Conservation (phyloP, 2,888 invertebrate genomes). For the Lepidocyrtoides sp. region DNA sequence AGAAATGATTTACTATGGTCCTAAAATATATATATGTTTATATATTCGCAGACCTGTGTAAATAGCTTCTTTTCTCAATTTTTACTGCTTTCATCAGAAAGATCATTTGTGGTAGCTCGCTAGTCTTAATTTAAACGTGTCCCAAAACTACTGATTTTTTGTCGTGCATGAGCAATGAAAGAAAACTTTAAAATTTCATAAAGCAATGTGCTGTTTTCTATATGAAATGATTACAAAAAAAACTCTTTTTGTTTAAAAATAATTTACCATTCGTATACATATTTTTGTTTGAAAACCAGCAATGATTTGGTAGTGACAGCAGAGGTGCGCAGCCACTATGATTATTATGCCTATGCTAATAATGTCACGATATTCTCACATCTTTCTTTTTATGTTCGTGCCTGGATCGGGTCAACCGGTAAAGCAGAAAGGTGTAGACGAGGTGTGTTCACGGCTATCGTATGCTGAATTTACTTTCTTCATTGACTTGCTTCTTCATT, state of each 20-base stretch:
- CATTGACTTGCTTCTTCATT: conserved; percentile 17
- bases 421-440: conserved; percentile 64
- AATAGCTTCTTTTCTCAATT: background rate
- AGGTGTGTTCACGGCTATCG: conserved; percentile 76
- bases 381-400: conserved; percentile 81
- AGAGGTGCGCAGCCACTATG: background rate
- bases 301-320: background rate
- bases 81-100: background rate
- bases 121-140: too few relatives aligned
- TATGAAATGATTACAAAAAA: background rate
- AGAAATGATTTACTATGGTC: background rate
- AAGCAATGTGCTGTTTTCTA: background rate
- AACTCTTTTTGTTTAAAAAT: background rate
- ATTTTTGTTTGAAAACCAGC: background rate
- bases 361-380: conserved; percentile 49
- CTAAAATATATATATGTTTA: background rate
- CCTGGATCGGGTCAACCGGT: conserved; percentile 73
- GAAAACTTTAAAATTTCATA: background rate
- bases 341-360: conserved; percentile 17
- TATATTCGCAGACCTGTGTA: background rate
- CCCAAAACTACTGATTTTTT: background rate
- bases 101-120: background rate
- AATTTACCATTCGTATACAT: background rate
- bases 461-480: conserved; percentile 42
- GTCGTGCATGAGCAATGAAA: background rate